Percentiles rank a stretch among this genome's conserved stretches.
phyloP scores from a whole-genome alignment of 2,797 vertebrate genomes.

The Petrocephalus sullivani region DNA sequence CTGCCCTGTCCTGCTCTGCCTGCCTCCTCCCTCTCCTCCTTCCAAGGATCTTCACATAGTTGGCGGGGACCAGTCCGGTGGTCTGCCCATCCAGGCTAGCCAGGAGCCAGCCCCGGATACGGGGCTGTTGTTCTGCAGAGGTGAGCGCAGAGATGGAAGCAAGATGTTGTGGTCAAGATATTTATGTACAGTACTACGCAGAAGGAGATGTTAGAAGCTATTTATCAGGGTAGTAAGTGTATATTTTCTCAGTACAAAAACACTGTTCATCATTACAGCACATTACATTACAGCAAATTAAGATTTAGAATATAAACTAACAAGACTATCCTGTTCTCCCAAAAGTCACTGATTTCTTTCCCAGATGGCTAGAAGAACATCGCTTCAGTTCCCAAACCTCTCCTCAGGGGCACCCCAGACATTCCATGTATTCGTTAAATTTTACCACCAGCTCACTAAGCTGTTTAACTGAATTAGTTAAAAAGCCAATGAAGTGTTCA shows the following conservation, averaged over 20 bases:
- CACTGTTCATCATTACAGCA: not conserved
- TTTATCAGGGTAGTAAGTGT: not conserved
- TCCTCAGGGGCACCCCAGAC: not conserved
- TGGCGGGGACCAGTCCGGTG: conserved; percentile 85
- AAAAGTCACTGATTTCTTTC: not conserved
- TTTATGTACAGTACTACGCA: not conserved
- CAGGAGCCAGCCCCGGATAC: conserved; percentile 89
- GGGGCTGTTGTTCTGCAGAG: conserved; percentile 82
- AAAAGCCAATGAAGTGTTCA: not conserved
- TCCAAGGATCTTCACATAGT: conserved; percentile 88
- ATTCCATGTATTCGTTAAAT: not conserved
- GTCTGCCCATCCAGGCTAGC: conserved; percentile 85
- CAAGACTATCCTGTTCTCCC: not conserved
- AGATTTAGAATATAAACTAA: not conserved
- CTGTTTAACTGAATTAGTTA: not conserved
- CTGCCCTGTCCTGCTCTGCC: conserved; percentile 60
- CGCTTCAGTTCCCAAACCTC: not conserved
- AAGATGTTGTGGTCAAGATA: not conserved
- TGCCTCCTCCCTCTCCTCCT: conserved; percentile 82
- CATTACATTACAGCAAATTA: not conserved
- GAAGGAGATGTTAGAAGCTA: not conserved
- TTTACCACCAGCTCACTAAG: not conserved
- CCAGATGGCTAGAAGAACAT: not conserved
- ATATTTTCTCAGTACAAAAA: not conserved
- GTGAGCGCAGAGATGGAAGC: not conserved